Evolutionary conservation across 2,888 invertebrate species (phyloP).

Genomic region (Caenorhabditis auriculariae): DNA sequence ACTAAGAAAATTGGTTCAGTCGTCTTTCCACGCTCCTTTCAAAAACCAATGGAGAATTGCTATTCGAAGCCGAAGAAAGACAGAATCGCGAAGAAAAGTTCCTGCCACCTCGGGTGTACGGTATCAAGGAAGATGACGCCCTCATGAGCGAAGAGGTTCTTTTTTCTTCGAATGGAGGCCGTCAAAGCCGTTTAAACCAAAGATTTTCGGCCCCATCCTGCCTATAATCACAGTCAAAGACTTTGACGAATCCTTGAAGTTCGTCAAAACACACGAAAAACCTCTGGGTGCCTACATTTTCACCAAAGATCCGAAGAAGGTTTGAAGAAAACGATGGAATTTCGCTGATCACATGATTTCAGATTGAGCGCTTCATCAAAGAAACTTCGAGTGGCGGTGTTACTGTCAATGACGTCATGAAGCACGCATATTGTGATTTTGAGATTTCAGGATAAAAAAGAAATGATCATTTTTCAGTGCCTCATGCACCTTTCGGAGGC

Average conservation of each 20-base stretch:
- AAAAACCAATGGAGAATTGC: slow-evolving; percentile 12
- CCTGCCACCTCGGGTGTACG: slow-evolving; percentile 6
- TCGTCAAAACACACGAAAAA: slow-evolving; percentile 75
- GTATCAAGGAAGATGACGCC: slow-evolving; percentile 3
- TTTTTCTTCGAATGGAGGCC: too few species aligned
- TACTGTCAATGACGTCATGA: slow-evolving; percentile 81
- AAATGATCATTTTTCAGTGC: slow-evolving; percentile 5
- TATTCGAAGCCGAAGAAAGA: background rate
- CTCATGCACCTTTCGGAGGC: slow-evolving; percentile 7
- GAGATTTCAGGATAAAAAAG: too few species aligned
- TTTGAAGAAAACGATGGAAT: too few species aligned
- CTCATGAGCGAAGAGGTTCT: slow-evolving; percentile 12
- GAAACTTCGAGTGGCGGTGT: slow-evolving; percentile 78
- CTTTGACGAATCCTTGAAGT: slow-evolving; percentile 84
- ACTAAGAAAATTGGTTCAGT: background rate
- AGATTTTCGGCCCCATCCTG: slow-evolving; percentile 89
- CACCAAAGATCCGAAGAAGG: slow-evolving; percentile 69
- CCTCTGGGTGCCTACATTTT: slow-evolving; percentile 86
- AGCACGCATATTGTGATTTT: slow-evolving; percentile 75
- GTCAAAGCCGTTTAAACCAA: too few species aligned
- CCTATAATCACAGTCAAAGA: slow-evolving; percentile 81
- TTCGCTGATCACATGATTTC: too few species aligned
- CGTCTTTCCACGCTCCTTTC: background rate
- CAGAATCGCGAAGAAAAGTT: slow-evolving; percentile 4
- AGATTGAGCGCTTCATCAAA: too few species aligned